Evolutionary conservation across 2,113 vertebrate genomes (phyloP).

Genomic region (Drymodes brunneopygia): DNA sequence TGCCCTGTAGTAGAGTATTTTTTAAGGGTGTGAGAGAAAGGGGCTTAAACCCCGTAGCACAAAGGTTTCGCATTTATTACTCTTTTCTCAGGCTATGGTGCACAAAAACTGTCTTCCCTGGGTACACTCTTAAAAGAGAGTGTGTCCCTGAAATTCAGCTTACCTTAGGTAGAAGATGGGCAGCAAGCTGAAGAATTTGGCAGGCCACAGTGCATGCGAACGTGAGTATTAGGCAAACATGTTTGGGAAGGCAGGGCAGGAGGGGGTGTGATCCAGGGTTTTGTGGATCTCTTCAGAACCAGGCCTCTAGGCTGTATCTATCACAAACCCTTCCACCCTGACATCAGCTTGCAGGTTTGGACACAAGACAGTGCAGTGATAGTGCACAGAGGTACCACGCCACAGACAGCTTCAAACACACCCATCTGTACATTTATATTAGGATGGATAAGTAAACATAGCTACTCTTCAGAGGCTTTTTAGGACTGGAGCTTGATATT

Average conservation of each 20-base stretch:
- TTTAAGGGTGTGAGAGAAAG: background rate
- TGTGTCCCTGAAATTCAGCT: background rate
- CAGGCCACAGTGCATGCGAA: background rate
- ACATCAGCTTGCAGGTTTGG: background rate
- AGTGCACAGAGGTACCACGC: background rate
- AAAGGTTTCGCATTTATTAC: background rate
- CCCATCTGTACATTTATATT: background rate
- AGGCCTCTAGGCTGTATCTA: background rate
- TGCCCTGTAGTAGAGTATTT: background rate
- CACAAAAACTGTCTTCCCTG: background rate
- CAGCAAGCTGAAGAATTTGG: background rate
- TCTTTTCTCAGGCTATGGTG: background rate
- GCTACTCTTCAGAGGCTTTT: background rate
- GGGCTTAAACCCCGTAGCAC: background rate
- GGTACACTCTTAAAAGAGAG: background rate
- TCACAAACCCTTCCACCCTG: background rate
- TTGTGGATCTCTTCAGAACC: background rate
- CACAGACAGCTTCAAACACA: background rate
- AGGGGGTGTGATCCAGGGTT: background rate
- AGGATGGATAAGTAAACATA: background rate
- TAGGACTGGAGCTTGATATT: background rate
- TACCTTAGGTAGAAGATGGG: background rate
- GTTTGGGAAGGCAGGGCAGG: rapidly evolving
- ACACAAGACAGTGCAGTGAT: background rate
- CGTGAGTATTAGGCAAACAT: background rate